Percentiles rank a stretch among this genome's conserved stretches.
Conservation (phyloP, 2,113 vertebrate genomes). For the Dicentrarchus labrax region DNA sequence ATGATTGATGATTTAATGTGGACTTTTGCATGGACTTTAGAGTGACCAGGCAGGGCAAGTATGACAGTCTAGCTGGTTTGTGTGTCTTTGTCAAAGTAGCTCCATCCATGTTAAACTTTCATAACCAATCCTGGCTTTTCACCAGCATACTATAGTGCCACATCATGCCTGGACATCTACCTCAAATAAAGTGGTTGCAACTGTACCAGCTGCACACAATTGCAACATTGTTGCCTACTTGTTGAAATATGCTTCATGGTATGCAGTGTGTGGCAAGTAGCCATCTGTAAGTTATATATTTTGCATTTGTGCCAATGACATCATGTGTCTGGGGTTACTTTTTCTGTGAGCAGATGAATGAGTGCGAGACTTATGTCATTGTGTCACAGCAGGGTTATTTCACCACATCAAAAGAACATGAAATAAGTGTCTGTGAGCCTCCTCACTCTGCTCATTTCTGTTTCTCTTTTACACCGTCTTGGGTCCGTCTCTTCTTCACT, state of each 20-base stretch:
- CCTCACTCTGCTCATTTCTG: conserved; percentile 24
- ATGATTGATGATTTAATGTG: no score
- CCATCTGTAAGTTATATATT: conserved; percentile 63
- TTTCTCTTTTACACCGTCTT: conserved; percentile 34
- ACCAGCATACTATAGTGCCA: neutral
- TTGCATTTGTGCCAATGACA: conserved; percentile 46
- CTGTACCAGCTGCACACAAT: conserved; percentile 52
- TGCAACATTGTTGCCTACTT: conserved; percentile 22
- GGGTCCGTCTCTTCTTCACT: conserved; percentile 24
- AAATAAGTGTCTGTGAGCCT: conserved; percentile 41
- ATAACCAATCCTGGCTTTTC: neutral
- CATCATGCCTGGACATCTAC: conserved; percentile 26
- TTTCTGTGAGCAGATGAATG: conserved; percentile 29
- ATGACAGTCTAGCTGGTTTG: neutral
- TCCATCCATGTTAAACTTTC: neutral
- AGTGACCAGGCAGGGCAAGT: neutral
- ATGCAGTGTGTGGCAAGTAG: conserved; percentile 42
- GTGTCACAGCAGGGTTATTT: conserved; percentile 57
- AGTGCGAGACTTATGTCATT: conserved; percentile 27
- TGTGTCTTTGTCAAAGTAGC: neutral
- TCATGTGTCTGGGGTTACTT: conserved; percentile 63
- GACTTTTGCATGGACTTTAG: neutral
- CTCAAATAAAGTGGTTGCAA: conserved; percentile 45
- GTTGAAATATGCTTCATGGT: conserved; percentile 33
- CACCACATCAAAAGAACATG: conserved; percentile 68